Evolutionary conservation across 2,113 vertebrate species (phyloP), one percentile per base, ranked within the genome.

Genomic region (Hypomesus transpacificus): DNA sequence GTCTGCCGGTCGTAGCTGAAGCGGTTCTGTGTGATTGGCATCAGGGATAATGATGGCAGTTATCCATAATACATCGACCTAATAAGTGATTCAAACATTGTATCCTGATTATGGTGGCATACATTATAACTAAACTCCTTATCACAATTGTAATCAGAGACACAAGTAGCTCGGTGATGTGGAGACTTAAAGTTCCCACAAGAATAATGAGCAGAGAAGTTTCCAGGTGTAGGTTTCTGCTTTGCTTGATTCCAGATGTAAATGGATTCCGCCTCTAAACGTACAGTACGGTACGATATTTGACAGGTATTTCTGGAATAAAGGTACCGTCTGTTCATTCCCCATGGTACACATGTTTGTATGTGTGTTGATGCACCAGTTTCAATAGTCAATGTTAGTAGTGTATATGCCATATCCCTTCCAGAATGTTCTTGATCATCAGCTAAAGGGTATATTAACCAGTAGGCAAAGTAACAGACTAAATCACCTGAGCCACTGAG

Each of bases 41-140:
- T 2, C 67, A 71, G 65, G 28, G n/a, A 50, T 75, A 60, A 66
- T 73, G 62, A 70, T 67, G 51, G 22, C 66, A 34, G 64, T 53
- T 62, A 24, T 71, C 68, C 66, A 70, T 56, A 61, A 73, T 76
- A 70, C 67, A 61, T 70, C 65, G 65, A 71, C 69, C 63, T 77
- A 80, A 81, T 79, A 71, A 77, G 39, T 31, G 61, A 75, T 79
- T 73, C 71, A 71, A 64, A 62, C 61, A 68, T 71, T 79, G 58
- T 71, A 69, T 68, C 31, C 66, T 77, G 69, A 84, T 79, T 79
- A 70, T 67, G 66, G 51, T 34, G 59, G 51, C 50, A 73, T 78
- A 75, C 72, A 75, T 67, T 54, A 70, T 16, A 31, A 50, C 34
- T 24, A 69, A 59, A 74, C 39, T 53, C 57, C 39, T 52, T 52